Conservation (phyloP, 2,888 invertebrate species). For the Orchesella flavescens region DNA sequence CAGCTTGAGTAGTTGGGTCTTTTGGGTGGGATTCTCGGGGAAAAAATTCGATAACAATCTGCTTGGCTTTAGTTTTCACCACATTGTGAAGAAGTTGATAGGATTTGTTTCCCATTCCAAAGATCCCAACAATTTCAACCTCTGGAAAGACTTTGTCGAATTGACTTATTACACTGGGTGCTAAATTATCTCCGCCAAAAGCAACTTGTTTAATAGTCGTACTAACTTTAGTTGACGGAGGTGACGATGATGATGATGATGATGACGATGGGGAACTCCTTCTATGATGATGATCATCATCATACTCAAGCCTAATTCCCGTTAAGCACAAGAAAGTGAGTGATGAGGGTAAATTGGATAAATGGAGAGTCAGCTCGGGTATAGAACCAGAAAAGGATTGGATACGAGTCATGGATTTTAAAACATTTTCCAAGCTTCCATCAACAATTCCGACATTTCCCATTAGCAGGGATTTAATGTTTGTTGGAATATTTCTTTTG, state of each 20-base stretch:
- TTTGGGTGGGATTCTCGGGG: not conserved
- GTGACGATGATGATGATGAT: not conserved
- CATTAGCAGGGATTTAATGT: constrained; percentile 21
- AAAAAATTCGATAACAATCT: constrained; percentile 15
- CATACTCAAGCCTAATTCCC: constrained; percentile 13
- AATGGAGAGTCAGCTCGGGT: not conserved
- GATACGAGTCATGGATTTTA: constrained; percentile 1
- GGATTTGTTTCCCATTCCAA: constrained; percentile 13
- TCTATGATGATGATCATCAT: too few species aligned
- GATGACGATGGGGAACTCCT: too few species aligned
- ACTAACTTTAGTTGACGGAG: not conserved
- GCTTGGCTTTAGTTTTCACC: not conserved
- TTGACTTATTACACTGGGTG: not conserved
- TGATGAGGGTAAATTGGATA: constrained; percentile 8
- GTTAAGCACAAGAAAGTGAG: constrained; percentile 16
- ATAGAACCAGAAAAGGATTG: constrained; percentile 13
- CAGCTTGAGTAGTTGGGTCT: not conserved
- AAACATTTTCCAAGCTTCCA: constrained; percentile 10
- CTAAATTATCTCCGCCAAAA: not conserved
- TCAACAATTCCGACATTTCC: constrained; percentile 17
- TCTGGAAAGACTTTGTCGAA: constrained; percentile 26
- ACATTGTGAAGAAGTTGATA: constrained; percentile 14
- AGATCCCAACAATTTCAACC: constrained; percentile 11
- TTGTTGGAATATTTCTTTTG: not conserved
- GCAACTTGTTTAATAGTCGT: not conserved